Evolutionary conservation across 2,888 invertebrate genomes (phyloP), one percentile per base, ranked within the genome.

Genomic region (Dryocosmus kuriphilus): DNA sequence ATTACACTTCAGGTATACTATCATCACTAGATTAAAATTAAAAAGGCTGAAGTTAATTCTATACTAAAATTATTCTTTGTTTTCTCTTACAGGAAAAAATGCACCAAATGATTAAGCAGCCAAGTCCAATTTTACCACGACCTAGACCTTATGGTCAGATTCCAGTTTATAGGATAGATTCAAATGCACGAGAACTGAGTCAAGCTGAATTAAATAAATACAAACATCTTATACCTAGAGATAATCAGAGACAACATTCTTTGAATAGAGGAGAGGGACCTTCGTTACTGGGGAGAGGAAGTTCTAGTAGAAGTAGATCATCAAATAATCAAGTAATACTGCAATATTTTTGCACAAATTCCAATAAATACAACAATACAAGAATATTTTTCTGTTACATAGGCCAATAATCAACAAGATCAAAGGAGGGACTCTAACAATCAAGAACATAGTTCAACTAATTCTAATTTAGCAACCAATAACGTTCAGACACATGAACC

Each of bases 91-190:
- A 89, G 88, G 89, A 89, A 83, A 87, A 89, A 81, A 87, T 88
- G 86, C 85, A 88, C 74, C 87, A 89, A 82, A 86, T 88, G 85
- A 85, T 88, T 75, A 84, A 88, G 75, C 86, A 88, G 79, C 82
- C 88, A 78, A 87, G 88, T 77, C 88, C 88, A 22, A 67, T 88
- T 62, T 62, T 86, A 71, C 83, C 85, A 22, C 84, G 83, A 74
- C 82, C 82, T 30, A 85, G 87, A 62, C 87, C 86, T 6, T 88
- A 86, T 65, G 89, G 93, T 1, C 94, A 93, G 80, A 93, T 94
- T 80, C 93, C 94, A 0, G 93, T 94, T 11, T 94, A 94, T 80
- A 89, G 93, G 77, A 92, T 94, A 30, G 93, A 93, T 6, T 91
- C 93, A 24, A 94, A 94, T 84, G 94, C 94, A 0, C 86, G 94